Evolutionary conservation across 2,797 vertebrate species (phyloP), one percentile per base, ranked within the genome.

Genomic region (Mormyrus proboscirostris): DNA sequence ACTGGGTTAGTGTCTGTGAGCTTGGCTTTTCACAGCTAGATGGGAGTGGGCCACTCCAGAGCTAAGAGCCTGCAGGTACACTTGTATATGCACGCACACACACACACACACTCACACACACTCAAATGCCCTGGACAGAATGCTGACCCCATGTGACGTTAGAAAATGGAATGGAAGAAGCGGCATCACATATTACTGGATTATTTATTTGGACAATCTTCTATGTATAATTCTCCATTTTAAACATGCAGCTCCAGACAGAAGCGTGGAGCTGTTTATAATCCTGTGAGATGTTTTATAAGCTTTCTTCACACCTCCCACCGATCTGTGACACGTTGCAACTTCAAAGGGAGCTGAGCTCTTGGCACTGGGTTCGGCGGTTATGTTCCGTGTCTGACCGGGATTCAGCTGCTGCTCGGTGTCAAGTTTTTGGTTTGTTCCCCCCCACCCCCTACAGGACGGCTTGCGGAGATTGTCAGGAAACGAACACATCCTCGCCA

Each of bases 391-490:
- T 19, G 84, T 86, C 10, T 86, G 49, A 22, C 7, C 4, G 33
- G 14, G 41, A 50, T 84, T 22, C 41, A 50, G 47, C 47, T 12
- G 82, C 41, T 44, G 22, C 82, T 84, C n/a, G n/a, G 3, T 25
- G 44, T 22, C 82, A 22, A 86, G 14, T 4, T 85, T 53, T 33
- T 33, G 49, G 1, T 49, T 51, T 50, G n/a, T 85, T 1, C 12
- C 38, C 50, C 50, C 14, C 4, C 53, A 4, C 47, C 89, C 88
- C 93, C 90, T 89, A 92, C 94, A 99, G 99, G 98, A 98, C 91
- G 97, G 98, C 79, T 95, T 99, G 90, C 96, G 98, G 93, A 97
- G 97, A 95, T 94, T 98, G 91, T 98, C 98, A 62, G 98, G 98
- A 93, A 99, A 98, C 0, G 98, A 99, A 91, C 97, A 98, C 94